Evolutionary conservation across 2,797 vertebrate species (phyloP), one percentile per base, ranked within the genome.

Genomic region (Merluccius polli): DNA sequence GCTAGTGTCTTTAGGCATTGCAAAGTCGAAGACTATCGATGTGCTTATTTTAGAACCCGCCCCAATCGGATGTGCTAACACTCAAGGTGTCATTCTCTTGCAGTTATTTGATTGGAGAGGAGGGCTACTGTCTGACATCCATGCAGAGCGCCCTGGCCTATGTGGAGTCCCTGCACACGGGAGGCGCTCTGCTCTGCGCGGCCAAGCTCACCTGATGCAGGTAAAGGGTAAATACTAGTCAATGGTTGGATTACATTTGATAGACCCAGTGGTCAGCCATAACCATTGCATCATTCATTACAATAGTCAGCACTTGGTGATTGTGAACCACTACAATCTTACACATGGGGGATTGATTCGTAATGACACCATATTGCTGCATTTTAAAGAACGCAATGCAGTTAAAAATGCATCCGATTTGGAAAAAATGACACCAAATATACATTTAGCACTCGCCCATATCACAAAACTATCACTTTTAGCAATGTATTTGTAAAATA

Each of bases 91-190:
- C 24, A 76, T 71, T 83, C 65, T 82, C 15, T 81, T 78, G 11
- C 91, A 99, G 97, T 80, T 97, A 94, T 86, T 87, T 99, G 87
- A 97, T 99, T 1, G 97, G 97, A 74, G 97, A 99, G 84, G 97
- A 98, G 65, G 97, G 97, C 0, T 98, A 99, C 91, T 98, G 97
- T 81, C 90, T 99, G 83, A 98, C 97, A 0, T 99, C 97, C 2
- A 90, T 99, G 91, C 96, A 96, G 93, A 98, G 97, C 0, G 96
- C 97, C 0, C 83, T 99, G 88, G 91, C 92, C 72, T 99, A 95
- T 0, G 89, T 98, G 21, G 95, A 97, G 86, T 95, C 95, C 0
- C 86, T 98, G 80, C 92, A 92, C 69, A 68, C 84, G 3, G 59
- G 59, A 78, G 86, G 77, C 75, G 1, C 76, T 81, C 82, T 71